Conservation (phyloP, 2,888 invertebrate species). For the Caenorhabditis angaria region DNA sequence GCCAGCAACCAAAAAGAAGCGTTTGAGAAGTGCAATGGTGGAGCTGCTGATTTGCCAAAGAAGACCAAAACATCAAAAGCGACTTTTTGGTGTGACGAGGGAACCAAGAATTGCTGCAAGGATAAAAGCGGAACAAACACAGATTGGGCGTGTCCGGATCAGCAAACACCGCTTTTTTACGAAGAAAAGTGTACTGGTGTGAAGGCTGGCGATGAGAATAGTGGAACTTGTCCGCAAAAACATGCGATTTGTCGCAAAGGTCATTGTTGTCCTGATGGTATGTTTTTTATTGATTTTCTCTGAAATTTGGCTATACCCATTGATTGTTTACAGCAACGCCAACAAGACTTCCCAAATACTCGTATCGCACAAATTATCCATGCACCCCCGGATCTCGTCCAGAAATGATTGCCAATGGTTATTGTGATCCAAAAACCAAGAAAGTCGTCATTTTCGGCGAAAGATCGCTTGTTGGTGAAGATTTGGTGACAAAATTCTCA, state of each 20-base stretch:
- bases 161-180: too few species aligned
- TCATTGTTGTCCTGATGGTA: not conserved
- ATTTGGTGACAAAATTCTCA: not conserved
- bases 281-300: too few species aligned
- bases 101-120: too few species aligned
- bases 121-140: too few species aligned
- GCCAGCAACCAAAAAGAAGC: too few species aligned
- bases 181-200: too few species aligned
- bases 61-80: too few species aligned
- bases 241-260: not conserved
- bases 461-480: not conserved
- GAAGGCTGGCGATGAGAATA: not conserved
- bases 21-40: too few species aligned
- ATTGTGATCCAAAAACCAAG: constrained; percentile 19
- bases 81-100: too few species aligned
- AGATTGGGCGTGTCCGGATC: too few species aligned
- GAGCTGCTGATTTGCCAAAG: too few species aligned
- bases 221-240: not conserved
- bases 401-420: constrained; percentile 4
- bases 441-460: constrained; percentile 20
- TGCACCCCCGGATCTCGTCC: constrained; percentile 14
- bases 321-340: not conserved
- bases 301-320: too few species aligned
- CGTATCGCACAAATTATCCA: constrained; percentile 18
- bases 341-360: constrained; percentile 3